phyloP scores from a whole-genome alignment of 2,113 vertebrate species.

The Melanerpes formicivorus region DNA sequence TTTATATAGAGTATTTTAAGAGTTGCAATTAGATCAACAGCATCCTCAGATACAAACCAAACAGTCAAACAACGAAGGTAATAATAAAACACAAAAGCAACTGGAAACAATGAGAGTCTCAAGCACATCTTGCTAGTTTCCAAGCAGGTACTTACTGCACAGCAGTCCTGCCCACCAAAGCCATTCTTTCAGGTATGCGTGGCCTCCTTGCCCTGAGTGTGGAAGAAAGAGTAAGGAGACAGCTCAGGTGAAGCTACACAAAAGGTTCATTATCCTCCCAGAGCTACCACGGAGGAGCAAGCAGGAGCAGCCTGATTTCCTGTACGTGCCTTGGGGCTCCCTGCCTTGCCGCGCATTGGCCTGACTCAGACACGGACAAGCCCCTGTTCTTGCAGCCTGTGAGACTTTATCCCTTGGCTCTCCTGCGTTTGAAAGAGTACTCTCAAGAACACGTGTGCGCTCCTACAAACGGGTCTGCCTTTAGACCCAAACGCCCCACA shows the following conservation, averaged over 20 bases:
- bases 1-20: background rate
- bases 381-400: background rate
- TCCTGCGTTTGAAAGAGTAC: background rate
- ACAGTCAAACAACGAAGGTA: no score
- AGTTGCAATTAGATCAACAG: background rate
- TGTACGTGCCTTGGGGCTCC: background rate
- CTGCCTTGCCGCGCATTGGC: accelerated
- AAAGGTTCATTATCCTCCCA: background rate
- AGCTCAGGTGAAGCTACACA: background rate
- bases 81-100: background rate
- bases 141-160: slow-evolving; percentile 81
- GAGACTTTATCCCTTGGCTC: no score
- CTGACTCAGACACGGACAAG: background rate
- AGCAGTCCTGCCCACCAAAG: slow-evolving; percentile 88
- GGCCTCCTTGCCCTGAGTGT: slow-evolving; percentile 82
- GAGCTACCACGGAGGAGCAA: no score
- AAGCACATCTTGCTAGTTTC: background rate
- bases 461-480: no score
- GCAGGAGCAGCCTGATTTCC: background rate
- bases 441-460: accelerated
- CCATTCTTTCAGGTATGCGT: slow-evolving; percentile 86
- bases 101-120: background rate
- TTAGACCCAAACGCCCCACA: background rate
- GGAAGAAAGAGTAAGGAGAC: background rate
- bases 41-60: background rate